phyloP scores from a whole-genome alignment of 2,797 vertebrate species.

The Pachyuromys duprasi region DNA sequence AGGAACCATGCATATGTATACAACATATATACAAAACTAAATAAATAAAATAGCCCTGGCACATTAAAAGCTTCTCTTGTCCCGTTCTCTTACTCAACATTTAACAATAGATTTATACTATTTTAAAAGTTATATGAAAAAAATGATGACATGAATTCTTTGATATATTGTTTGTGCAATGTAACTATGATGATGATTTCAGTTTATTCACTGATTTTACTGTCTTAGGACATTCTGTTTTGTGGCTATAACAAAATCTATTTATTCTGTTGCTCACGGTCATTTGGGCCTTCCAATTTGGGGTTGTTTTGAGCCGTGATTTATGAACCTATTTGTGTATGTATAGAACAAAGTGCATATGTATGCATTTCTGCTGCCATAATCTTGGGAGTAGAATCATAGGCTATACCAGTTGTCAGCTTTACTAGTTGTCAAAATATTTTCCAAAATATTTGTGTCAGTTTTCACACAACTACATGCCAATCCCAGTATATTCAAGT shows the following conservation, averaged over 20 bases:
- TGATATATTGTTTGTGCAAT: background rate
- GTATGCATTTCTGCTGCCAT: constrained; percentile 2
- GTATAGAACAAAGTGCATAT: background rate
- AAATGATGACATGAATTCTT: background rate
- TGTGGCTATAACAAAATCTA: background rate
- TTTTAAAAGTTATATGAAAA: background rate
- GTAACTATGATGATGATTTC: background rate
- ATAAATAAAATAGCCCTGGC: background rate
- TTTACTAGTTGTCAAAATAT: background rate
- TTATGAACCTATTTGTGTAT: constrained; percentile 43
- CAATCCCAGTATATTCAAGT: background rate
- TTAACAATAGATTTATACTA: background rate
- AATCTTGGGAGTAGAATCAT: background rate
- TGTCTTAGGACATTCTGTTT: background rate
- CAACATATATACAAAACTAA: background rate
- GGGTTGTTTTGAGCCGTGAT: constrained; percentile 3
- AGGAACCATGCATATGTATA: background rate
- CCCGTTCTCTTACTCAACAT: background rate
- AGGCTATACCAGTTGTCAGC: background rate
- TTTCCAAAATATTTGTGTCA: constrained; percentile 35
- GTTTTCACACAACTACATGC: constrained; percentile 46
- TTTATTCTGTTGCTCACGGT: background rate
- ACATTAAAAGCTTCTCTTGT: background rate
- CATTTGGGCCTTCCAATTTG: constrained; percentile 13
- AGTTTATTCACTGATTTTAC: constrained; percentile 26